Conservation (phyloP, 1,140 invertebrate species). For the Chymomyza costata region DNA sequence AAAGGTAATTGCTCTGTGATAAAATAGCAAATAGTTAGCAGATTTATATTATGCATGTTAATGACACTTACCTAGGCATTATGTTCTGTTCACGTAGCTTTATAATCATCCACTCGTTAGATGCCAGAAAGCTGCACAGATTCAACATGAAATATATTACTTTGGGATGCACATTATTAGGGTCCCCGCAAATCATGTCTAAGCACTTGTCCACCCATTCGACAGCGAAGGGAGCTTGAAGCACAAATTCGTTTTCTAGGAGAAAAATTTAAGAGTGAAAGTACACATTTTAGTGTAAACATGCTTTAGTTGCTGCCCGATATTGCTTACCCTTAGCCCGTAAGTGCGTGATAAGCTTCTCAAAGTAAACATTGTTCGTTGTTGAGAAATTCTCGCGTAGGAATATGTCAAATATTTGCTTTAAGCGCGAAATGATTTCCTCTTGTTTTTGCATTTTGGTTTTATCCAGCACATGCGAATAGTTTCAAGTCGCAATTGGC, state of each 20-base stretch:
- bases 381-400: constrained; percentile 75
- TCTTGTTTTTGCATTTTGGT: constrained; percentile 61
- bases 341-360: constrained; percentile 76
- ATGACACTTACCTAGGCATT: constrained; percentile 50
- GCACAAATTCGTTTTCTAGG: constrained; percentile 52
- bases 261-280: too few species aligned
- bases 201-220: constrained; percentile 65
- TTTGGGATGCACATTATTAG: constrained; percentile 53
- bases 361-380: constrained; percentile 77
- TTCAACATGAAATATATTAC: constrained; percentile 73
- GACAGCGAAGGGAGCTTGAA: constrained; percentile 51
- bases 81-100: constrained; percentile 50
- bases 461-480: constrained; percentile 5
- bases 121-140: constrained; percentile 58
- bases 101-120: constrained; percentile 64
- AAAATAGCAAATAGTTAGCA: constrained; percentile 11
- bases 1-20: constrained; percentile 39
- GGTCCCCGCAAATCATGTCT: constrained; percentile 44
- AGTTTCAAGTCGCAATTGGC: constrained; percentile 1
- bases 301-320: constrained; percentile 16
- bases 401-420: constrained; percentile 73
- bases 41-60: not conserved
- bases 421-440: constrained; percentile 50
- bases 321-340: constrained; percentile 69
- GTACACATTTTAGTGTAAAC: not conserved